Percentiles rank a stretch among this genome's conserved stretches.
Conservation (phyloP, 2,888 invertebrate species). For the Harpalus rufipes region DNA sequence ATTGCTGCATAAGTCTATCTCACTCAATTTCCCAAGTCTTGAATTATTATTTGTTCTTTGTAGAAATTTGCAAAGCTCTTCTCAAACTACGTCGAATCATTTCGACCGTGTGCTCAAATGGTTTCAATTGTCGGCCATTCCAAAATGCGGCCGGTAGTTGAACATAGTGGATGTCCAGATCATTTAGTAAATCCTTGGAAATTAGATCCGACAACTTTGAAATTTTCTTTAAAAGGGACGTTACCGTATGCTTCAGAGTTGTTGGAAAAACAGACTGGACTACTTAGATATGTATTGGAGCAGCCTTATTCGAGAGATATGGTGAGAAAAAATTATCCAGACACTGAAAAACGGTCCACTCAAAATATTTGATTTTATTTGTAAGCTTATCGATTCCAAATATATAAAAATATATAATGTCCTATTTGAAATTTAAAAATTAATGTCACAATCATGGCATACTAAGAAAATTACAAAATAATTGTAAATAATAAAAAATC, state of each 20-base stretch:
- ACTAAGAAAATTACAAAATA: no score
- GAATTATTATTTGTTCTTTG: no score
- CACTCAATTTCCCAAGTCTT: no score
- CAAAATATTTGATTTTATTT: no score
- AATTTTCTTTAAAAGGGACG: slow-evolving; percentile 85
- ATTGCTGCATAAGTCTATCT: no score
- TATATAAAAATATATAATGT: no score
- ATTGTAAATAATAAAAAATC: no score
- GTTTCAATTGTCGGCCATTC: slow-evolving; percentile 94
- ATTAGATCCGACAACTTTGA: slow-evolving; percentile 89
- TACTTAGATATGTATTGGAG: slow-evolving; percentile 93
- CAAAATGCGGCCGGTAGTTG: slow-evolving; percentile 95
- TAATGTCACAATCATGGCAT: no score
- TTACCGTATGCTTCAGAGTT: slow-evolving; percentile 94
- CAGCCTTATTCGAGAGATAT: slow-evolving; percentile 98
- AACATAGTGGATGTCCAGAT: slow-evolving; percentile 94
- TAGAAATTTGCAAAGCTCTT: slow-evolving; percentile 91
- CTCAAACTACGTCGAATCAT: slow-evolving; percentile 94
- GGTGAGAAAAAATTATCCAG: slow-evolving; percentile 73
- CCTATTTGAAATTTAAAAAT: no score
- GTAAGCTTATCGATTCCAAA: no score
- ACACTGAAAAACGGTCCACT: no score
- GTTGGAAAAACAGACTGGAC: slow-evolving; percentile 91
- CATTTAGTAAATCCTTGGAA: slow-evolving; percentile 96
- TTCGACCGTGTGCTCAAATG: slow-evolving; percentile 96